Percentiles rank a stretch among this genome's conserved stretches.
These are phyloP conservation scores for Zelostemma sp. DNA, from an alignment of 1,140 invertebrate genomes.

Conservation along the genomic window DNA sequence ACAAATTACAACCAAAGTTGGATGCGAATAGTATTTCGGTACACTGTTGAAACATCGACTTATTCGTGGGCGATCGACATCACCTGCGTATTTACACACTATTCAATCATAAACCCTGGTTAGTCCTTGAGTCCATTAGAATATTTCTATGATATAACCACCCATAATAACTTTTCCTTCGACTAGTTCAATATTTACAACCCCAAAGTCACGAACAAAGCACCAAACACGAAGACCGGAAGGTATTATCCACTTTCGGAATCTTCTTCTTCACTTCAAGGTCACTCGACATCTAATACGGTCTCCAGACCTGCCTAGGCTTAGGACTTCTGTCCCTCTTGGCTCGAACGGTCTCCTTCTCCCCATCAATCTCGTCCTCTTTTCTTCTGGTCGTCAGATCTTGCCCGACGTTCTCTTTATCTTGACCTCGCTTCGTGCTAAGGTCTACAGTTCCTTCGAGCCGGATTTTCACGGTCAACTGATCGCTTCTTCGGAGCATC, in stretches of 20 bases:
- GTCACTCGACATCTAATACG: slow-evolving; percentile 54
- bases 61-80: slow-evolving; percentile 8
- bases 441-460: slow-evolving; percentile 65
- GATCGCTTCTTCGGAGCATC: slow-evolving; percentile 38
- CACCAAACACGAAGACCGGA: background rate
- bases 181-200: background rate
- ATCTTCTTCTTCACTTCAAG: background rate
- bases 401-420: slow-evolving; percentile 66
- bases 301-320: slow-evolving; percentile 68
- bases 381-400: slow-evolving; percentile 63
- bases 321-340: slow-evolving; percentile 64
- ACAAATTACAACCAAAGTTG: too few relatives aligned
- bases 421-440: slow-evolving; percentile 59
- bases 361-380: slow-evolving; percentile 57
- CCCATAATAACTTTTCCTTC: background rate
- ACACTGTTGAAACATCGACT: slow-evolving; percentile 29
- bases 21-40: slow-evolving; percentile 22
- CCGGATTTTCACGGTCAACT: slow-evolving; percentile 61
- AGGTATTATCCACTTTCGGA: background rate
- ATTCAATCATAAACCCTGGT: slow-evolving; percentile 68
- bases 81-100: slow-evolving; percentile 56
- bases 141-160: slow-evolving; percentile 19
- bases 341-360: slow-evolving; percentile 52
- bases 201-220: background rate
- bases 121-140: slow-evolving; percentile 65